These are phyloP conservation scores for Podarcis siculus DNA, from an alignment of 2,797 vertebrate genomes.

Conservation along the genomic window DNA sequence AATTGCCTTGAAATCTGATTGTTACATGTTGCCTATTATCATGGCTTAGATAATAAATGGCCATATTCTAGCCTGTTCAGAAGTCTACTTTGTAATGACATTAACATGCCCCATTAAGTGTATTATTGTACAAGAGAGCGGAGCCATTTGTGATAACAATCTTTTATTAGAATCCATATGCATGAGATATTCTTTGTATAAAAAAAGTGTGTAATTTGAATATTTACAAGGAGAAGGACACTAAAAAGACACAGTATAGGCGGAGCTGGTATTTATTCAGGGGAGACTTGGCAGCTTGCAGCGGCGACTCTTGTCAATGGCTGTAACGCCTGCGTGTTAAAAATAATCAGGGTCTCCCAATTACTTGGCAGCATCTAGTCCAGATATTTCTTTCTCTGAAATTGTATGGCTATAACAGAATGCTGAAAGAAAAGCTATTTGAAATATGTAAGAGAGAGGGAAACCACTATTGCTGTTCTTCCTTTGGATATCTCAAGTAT, in stretches of 20 bases:
- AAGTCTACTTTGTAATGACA: not conserved
- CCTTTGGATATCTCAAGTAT: constrained; percentile 11
- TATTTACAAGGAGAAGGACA: constrained; percentile 28
- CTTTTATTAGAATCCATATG: constrained; percentile 17
- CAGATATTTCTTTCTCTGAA: constrained; percentile 28
- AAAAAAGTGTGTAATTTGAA: constrained; percentile 22
- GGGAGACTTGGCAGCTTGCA: constrained; percentile 20
- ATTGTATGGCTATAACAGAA: not conserved
- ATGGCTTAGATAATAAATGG: not conserved
- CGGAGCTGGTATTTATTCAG: constrained; percentile 42
- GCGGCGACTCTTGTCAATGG: constrained; percentile 43
- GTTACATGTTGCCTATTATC: not conserved
- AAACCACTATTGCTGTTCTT: not conserved
- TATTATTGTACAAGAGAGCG: constrained; percentile 29
- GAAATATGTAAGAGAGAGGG: not conserved
- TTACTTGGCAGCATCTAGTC: constrained; percentile 33
- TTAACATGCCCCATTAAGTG: not conserved
- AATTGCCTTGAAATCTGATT: not conserved
- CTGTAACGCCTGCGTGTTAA: constrained; percentile 42
- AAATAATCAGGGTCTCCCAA: constrained; percentile 38
- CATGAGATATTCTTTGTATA: constrained; percentile 8
- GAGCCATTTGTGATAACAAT: constrained; percentile 27
- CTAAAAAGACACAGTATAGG: not conserved
- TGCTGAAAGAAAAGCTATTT: constrained; percentile 9
- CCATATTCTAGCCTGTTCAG: not conserved